These are phyloP conservation scores for Dissostichus mawsoni DNA, from an alignment of 2,113 vertebrate species.

Conservation along the genomic window DNA sequence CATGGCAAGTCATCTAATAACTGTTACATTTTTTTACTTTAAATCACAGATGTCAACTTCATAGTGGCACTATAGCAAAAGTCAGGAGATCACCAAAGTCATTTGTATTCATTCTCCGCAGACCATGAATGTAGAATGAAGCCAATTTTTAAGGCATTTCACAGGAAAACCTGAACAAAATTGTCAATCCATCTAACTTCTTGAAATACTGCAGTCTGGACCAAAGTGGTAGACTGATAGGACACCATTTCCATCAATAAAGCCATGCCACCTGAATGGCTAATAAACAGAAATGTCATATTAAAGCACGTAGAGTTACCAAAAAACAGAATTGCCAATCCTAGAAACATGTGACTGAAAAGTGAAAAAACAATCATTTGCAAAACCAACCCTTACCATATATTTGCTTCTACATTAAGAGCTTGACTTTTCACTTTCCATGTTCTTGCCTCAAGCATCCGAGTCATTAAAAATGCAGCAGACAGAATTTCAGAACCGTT, in stretches of 20 bases:
- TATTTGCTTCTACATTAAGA: slow-evolving; percentile 10
- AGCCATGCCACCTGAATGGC: not conserved
- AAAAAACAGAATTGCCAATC: not conserved
- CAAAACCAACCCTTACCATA: not conserved
- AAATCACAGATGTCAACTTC: not conserved
- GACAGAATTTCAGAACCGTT: slow-evolving; percentile 9
- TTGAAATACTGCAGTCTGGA: slow-evolving; percentile 7
- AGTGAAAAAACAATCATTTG: not conserved
- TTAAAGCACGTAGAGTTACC: not conserved
- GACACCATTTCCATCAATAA: not conserved
- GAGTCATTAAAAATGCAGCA: slow-evolving; percentile 31
- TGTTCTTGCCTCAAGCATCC: slow-evolving; percentile 7
- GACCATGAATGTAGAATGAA: not conserved
- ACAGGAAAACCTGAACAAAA: not conserved
- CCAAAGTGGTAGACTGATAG: not conserved
- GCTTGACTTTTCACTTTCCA: slow-evolving; percentile 3
- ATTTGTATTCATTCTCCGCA: not conserved
- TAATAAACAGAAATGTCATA: not conserved
- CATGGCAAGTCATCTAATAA: not conserved
- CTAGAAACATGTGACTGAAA: not conserved
- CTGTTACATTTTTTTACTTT: not conserved
- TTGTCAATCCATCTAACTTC: too few relatives aligned
- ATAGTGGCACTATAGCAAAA: not conserved
- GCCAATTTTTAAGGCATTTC: not conserved
- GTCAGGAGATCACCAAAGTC: not conserved